Base-by-base conservation (phyloP, 1,140 invertebrate genomes). In the Dendrolimus punctatus region DNA sequence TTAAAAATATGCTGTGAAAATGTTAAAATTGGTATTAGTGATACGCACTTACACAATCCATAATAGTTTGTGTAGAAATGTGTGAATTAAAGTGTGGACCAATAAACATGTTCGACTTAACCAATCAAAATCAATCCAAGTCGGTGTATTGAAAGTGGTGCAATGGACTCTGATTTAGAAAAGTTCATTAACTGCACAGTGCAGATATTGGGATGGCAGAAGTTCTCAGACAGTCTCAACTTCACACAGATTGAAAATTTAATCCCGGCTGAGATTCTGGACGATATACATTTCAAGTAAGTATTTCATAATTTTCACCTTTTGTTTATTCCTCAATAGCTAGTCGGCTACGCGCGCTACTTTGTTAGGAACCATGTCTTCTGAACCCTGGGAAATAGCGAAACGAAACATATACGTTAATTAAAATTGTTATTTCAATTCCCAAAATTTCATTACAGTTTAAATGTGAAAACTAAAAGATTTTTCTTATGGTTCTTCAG, bases 271-370 rank as follows among this genome's bases (percentile, higher is more conserved):
- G 67, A 80, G 57, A 63, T 85, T 9, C 67, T 72, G 5, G 78
- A 82, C 46, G 76, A 83, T 57, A 75, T 83, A 37, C 71, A 76
- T 46, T 63, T 85, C 6, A 85, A 81, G 80, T 85, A 73, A 81
- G 81, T 80, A 53, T 45, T 10, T 5, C 5, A 36, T 48, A 23
- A 38, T 38, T 48, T 38, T 6, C 43, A 45, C 6, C 6, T 9
- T 6, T 9, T 45, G n/a, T n/a, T 45, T 45, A 45, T n/a, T 8
- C n/a, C n/a, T 2, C 23, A 10, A 2, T 45, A 45, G 43, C 43
- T 9, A n/a, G 43, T n/a, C n/a, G 6, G 23, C 23, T 23, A 23
- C 23, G 3, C 23, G 1, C 23, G 23, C 23, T 23, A 23, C 23
- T 23, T 23, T 3, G 23, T 23, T 23, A 23, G 23, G 23, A 1